A percentile compares a stretch with the other conserved stretches of the same genome.
These are phyloP conservation scores for Salpingus planirostris DNA, from an alignment of 2,888 invertebrate species.

Conservation along the genomic window DNA sequence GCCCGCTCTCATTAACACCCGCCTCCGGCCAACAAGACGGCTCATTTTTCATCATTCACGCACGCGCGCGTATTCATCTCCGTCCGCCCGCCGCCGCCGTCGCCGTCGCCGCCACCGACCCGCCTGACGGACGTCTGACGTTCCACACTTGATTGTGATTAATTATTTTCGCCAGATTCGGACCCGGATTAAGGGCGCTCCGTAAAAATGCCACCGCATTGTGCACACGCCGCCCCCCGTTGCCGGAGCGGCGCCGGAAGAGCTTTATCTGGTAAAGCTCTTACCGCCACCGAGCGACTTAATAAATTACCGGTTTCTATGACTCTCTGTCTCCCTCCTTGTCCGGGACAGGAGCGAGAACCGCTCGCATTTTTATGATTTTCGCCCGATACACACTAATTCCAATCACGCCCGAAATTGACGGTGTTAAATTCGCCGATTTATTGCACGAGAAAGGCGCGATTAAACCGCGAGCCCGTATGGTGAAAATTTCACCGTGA, in stretches of 20 bases:
- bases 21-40: slow-evolving; percentile 30
- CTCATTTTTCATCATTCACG: slow-evolving; percentile 35
- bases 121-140: slow-evolving; percentile 30
- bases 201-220: slow-evolving; percentile 21
- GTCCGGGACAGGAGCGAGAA: too few species aligned
- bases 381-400: too few species aligned
- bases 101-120: slow-evolving; percentile 26
- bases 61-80: slow-evolving; percentile 28
- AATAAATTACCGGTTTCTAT: slow-evolving; percentile 4
- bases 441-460: too few species aligned
- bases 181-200: slow-evolving; percentile 27
- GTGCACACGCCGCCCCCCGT: slow-evolving; percentile 4
- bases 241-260: slow-evolving; percentile 1
- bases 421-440: too few species aligned
- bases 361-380: too few species aligned
- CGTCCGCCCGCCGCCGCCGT: slow-evolving; percentile 24
- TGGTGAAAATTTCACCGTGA: too few species aligned
- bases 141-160: slow-evolving; percentile 34
- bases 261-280: slow-evolving; percentile 12
- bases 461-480: too few species aligned
- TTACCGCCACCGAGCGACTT: background rate
- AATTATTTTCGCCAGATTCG: slow-evolving; percentile 32
- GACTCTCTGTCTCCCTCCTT: background rate
- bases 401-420: too few species aligned
- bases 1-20: slow-evolving; percentile 32